Conservation (phyloP, 2,113 vertebrate genomes). For the Gracilinanus agilis region DNA sequence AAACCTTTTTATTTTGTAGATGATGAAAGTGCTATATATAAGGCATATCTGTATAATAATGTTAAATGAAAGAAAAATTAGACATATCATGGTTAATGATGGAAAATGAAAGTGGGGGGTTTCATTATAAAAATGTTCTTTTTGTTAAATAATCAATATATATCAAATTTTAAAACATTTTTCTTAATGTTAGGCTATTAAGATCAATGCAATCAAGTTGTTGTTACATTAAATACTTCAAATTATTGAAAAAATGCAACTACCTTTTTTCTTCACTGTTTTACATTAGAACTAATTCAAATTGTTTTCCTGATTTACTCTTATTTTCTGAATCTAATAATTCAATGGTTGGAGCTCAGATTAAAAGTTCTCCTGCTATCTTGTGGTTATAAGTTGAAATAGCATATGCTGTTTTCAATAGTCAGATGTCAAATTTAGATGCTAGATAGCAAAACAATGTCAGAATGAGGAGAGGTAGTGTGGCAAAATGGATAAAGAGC, state of each 20-base stretch:
- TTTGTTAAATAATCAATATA: background rate
- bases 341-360: constrained; percentile 43
- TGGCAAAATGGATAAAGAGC: background rate
- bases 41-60: background rate
- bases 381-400: constrained; percentile 81
- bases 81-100: background rate
- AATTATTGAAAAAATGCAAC: background rate
- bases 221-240: background rate
- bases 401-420: constrained; percentile 39
- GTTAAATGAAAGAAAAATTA: background rate
- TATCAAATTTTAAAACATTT: constrained; percentile 30
- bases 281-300: constrained; percentile 49
- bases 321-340: constrained; percentile 45
- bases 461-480: background rate
- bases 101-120: background rate
- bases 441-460: constrained; percentile 2
- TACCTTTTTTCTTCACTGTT: background rate
- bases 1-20: background rate
- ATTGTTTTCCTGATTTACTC: constrained; percentile 52
- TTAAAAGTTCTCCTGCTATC: constrained; percentile 82
- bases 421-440: constrained; percentile 10
- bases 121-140: background rate
- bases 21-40: background rate
- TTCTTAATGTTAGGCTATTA: constrained; percentile 15
- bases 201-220: constrained; percentile 5